Evolutionary conservation across 2,797 vertebrate species (phyloP).

Genomic region (Natrix natrix): DNA sequence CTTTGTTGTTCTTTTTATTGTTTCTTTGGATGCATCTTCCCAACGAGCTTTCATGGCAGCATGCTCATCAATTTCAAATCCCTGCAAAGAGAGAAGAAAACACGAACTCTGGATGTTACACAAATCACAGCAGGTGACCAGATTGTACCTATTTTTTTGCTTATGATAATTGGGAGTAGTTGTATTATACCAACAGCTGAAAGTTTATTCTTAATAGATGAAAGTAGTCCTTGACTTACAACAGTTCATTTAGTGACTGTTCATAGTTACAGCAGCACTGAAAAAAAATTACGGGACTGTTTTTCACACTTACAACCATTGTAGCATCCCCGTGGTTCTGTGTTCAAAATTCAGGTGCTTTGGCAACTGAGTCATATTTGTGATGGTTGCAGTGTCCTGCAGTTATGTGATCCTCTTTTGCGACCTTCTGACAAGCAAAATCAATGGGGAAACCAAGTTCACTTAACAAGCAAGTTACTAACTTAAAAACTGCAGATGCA

Average conservation of each 20-base stretch:
- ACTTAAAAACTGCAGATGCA: background rate
- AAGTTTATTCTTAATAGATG: background rate
- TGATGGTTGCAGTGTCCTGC: background rate
- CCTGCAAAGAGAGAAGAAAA: constrained; percentile 61
- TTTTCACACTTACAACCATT: background rate
- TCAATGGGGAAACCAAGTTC: background rate
- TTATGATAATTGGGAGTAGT: background rate
- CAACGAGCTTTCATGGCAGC: constrained; percentile 82
- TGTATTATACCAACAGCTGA: background rate
- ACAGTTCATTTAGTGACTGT: background rate
- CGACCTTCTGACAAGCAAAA: background rate
- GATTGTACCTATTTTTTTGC: background rate
- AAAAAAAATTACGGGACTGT: background rate
- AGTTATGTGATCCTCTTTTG: background rate
- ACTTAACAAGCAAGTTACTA: background rate
- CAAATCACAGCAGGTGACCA: background rate
- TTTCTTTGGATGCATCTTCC: constrained; percentile 82
- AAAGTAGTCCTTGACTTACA: background rate
- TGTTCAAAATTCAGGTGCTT: background rate
- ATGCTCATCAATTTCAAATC: constrained; percentile 73
- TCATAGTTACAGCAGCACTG: background rate
- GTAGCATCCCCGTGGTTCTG: background rate
- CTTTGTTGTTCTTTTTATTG: constrained; percentile 83
- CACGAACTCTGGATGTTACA: background rate
- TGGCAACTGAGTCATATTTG: background rate